Conservation (phyloP, 1,140 invertebrate species). For the Stratiolaelaps scimitus region DNA sequence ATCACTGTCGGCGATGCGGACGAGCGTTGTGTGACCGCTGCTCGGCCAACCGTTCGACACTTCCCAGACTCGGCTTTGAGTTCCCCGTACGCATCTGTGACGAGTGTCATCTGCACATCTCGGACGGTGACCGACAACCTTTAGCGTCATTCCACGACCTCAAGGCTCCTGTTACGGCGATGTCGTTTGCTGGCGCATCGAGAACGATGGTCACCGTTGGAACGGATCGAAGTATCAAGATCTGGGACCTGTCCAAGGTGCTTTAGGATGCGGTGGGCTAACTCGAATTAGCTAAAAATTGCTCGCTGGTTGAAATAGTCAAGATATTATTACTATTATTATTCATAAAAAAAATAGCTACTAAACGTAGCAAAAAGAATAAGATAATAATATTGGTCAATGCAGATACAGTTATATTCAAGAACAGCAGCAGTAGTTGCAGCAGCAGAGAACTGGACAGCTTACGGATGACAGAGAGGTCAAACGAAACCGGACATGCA, state of each 20-base stretch:
- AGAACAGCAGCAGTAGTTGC: too few species aligned
- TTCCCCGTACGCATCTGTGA: slow-evolving; percentile 92
- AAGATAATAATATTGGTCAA: too few species aligned
- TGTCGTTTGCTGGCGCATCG: background rate
- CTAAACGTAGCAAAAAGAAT: too few species aligned
- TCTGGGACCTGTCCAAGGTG: slow-evolving; percentile 17
- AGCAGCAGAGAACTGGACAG: too few species aligned
- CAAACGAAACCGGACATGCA: too few species aligned
- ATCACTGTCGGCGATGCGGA: slow-evolving; percentile 54
- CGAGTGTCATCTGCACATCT: slow-evolving; percentile 66
- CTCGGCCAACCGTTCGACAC: slow-evolving; percentile 67
- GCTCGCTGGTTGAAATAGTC: slow-evolving; percentile 42
- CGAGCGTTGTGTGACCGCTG: slow-evolving; percentile 84
- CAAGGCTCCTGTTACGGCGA: slow-evolving; percentile 32
- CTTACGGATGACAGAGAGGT: too few species aligned
- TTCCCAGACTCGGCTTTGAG: slow-evolving; percentile 94
- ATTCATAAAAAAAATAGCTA: too few species aligned
- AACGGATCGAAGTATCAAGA: slow-evolving; percentile 16
- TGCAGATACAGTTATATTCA: too few species aligned
- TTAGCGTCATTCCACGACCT: slow-evolving; percentile 44
- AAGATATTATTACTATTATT: background rate
- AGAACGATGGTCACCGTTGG: slow-evolving; percentile 7
- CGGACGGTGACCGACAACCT: slow-evolving; percentile 57
- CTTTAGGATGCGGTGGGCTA: background rate
- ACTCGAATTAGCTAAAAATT: slow-evolving; percentile 31